Base-by-base conservation (phyloP, 2,888 invertebrate species). In the Melieria omissa region DNA sequence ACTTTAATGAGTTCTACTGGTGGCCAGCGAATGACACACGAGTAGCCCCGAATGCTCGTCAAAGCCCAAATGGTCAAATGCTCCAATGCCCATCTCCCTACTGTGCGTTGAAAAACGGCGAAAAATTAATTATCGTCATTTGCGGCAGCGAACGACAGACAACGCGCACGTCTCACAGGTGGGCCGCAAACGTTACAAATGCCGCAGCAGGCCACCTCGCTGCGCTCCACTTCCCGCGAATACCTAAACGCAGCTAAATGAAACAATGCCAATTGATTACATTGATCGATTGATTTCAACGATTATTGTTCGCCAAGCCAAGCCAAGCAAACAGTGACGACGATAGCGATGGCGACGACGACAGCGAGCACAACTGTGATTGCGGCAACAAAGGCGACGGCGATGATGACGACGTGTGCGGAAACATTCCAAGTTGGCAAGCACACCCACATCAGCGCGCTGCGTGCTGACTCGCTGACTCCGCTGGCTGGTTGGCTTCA, bases 241-340 rank as follows among this genome's bases (percentile, higher is more conserved):
- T 16, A 63, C 66, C 47, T 45, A 73, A 70, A 66, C 57, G 42
- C 63, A 63, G 45, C 63, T 45, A 63, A 75, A 77, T 70, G 75
- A 75, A 77, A 78, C 78, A 78, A 78, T 78, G 77, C 78, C 77
- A 78, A 78, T 78, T 78, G 77, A 78, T 78, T 78, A 77, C 76
- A 78, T 77, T 84, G 84, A 84, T 84, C 82, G 84, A 84, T 84
- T 82, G 83, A 82, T 84, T 84, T 84, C 83, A 84, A 81, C 84
- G 84, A 82, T 84, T 84, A 84, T 83, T 79, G 83, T 82, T 77
- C 80, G 80, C 72, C 65, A 74, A 75, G 71, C 74, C 73, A 75
- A 76, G 72, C 64, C 73, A 75, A 66, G 49, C 71, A 70, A 63
- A 58, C 57, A 70, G 42, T 41, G 72, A 46, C 65, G 67, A 55